These are phyloP conservation scores for Trididemnum clinides DNA, from an alignment of 23 tunicate genomes.

Conservation along the genomic window DNA sequence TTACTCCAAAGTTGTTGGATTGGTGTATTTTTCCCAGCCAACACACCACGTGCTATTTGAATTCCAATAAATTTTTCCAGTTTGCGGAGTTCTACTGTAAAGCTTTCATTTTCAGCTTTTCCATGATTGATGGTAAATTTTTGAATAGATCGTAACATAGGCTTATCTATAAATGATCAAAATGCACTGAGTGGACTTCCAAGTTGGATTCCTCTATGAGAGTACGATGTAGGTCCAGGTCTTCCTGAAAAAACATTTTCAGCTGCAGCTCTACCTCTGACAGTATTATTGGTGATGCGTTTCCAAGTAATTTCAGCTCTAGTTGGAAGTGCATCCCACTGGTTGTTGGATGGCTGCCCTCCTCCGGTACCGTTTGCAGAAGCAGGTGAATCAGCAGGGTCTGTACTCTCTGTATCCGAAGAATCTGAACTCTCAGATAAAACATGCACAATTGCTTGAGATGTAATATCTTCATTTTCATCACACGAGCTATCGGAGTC, in stretches of 20 bases:
- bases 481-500: neutral
- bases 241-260: neutral
- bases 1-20: neutral
- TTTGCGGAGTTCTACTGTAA: neutral
- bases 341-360: neutral
- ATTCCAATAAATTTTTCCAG: no score
- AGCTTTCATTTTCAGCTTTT: neutral
- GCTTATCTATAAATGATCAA: neutral
- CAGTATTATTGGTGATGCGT: neutral
- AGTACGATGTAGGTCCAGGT: neutral
- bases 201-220: neutral
- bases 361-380: neutral
- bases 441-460: neutral
- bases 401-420: neutral
- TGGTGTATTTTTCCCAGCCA: slow-evolving; percentile 2
- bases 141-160: slow-evolving; percentile 5
- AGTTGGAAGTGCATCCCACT: neutral
- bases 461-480: neutral
- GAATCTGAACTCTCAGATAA: neutral
- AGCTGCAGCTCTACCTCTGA: slow-evolving; percentile 1
- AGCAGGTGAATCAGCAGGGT: neutral
- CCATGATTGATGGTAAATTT: neutral
- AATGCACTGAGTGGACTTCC: neutral
- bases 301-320: neutral
- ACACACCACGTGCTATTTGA: no score